These are phyloP conservation scores for Autographa pulchrina DNA, from an alignment of 2,888 invertebrate species.

Conservation along the genomic window DNA sequence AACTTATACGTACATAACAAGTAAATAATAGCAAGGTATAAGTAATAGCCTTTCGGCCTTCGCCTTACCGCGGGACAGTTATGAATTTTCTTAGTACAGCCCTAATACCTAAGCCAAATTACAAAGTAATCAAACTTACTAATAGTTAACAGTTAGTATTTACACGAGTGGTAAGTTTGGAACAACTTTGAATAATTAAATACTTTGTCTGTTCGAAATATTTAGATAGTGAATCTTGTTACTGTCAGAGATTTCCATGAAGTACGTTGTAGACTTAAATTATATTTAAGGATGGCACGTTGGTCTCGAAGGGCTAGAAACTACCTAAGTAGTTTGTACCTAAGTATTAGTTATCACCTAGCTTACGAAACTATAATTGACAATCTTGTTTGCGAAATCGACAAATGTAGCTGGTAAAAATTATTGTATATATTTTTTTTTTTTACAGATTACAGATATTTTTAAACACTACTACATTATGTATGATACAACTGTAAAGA, in stretches of 20 bases:
- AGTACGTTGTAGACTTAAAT: not conserved
- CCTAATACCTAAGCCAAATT: not conserved
- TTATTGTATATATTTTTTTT: too few relatives aligned
- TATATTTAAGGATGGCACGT: not conserved
- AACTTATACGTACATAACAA: too few relatives aligned
- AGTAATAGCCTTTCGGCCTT: not conserved
- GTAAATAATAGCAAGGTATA: too few relatives aligned
- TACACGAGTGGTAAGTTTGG: not conserved
- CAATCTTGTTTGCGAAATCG: too few relatives aligned
- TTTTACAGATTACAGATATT: too few relatives aligned
- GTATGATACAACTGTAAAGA: too few relatives aligned
- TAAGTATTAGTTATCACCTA: not conserved
- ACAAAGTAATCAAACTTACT: slow-evolving; percentile 4
- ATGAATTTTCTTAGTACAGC: not conserved
- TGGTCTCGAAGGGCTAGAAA: not conserved
- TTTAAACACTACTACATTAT: too few relatives aligned
- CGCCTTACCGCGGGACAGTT: not conserved
- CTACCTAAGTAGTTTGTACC: not conserved
- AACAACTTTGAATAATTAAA: not conserved
- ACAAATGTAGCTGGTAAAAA: too few relatives aligned
- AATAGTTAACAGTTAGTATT: not conserved
- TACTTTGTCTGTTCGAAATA: not conserved
- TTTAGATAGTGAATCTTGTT: slow-evolving; percentile 1
- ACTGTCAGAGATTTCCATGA: not conserved
- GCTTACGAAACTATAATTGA: not conserved